Percentiles rank a stretch among this genome's conserved stretches.
Conservation (phyloP, 2,888 invertebrate genomes). For the Neuroscelio doddi region DNA sequence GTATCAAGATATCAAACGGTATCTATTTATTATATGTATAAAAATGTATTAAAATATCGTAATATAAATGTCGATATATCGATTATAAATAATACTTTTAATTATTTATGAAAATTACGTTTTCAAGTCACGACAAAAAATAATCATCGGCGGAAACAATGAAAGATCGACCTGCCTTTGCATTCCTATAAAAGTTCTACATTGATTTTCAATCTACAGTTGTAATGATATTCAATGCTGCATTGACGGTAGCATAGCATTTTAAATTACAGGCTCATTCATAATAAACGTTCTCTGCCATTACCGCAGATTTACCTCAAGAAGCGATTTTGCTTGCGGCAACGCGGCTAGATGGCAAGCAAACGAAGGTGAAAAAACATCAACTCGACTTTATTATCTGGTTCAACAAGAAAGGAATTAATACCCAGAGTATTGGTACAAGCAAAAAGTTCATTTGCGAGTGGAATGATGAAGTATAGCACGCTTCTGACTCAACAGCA, state of each 20-base stretch:
- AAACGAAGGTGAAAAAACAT: not conserved
- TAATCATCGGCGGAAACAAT: too few relatives aligned
- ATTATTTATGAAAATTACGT: too few relatives aligned
- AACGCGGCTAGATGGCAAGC: conserved; percentile 19
- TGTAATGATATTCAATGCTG: conserved; percentile 29
- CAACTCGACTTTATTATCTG: conserved; percentile 33
- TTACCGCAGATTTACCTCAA: conserved; percentile 42
- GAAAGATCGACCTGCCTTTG: too few relatives aligned
- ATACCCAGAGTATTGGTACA: conserved; percentile 16
- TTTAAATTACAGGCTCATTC: conserved; percentile 41
- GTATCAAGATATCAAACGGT: too few relatives aligned
- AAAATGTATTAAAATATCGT: too few relatives aligned
- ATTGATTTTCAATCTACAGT: not conserved
- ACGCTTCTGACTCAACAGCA: conserved; percentile 28
- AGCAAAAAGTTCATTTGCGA: conserved; percentile 35
- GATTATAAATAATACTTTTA: too few relatives aligned
- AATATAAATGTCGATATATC: too few relatives aligned
- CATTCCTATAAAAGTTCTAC: too few relatives aligned
- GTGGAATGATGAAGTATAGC: conserved; percentile 24
- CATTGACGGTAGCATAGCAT: conserved; percentile 21
- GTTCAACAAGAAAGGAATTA: conserved; percentile 37
- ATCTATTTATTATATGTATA: too few relatives aligned
- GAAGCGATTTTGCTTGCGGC: conserved; percentile 39
- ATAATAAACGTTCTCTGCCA: conserved; percentile 34
- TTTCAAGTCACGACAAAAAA: too few relatives aligned